Base-by-base conservation (phyloP, 2,113 vertebrate genomes). In the Bucco capensis region DNA sequence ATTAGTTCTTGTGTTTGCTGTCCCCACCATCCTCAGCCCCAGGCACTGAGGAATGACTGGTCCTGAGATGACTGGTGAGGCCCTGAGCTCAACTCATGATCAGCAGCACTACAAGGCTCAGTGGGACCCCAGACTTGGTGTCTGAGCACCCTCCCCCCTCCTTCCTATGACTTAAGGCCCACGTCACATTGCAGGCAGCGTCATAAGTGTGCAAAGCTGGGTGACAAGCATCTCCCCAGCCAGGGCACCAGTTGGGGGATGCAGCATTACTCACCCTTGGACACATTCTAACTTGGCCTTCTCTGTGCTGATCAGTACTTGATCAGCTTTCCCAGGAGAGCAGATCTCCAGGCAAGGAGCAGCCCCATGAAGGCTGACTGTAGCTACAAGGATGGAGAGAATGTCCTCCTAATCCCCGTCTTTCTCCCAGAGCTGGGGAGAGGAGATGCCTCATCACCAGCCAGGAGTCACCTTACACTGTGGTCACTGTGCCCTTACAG, bases 31-130 rank as follows among this genome's bases (percentile, higher is more conserved):
- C 40, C 40, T 15, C 15, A 42, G 11, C n/a, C 62, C 28, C n/a
- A 16, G n/a, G 7, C 3, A 1, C 25, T 1, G 7, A 40, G 65
- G 56, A 30, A 10, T 14, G 31, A 30, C 46, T 9, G 5, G 25
- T 35, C 13, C n/a, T 21, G n/a, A n/a, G n/a, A n/a, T n/a, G n/a
- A n/a, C n/a, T n/a, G 21, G 37, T 37, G 53, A 11, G 28, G 19
- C 50, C 28, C n/a, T 7, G 8, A 22, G 37, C 12, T 3, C 30
- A 25, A 8, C 21, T 16, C 8, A 0, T 1, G 6, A 23, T 30
- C 24, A 19, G 19, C 40, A 4, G 19, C 8, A 5, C 35, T 1
- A 3, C 28, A 21, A 57, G 14, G 37, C 10, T 6, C 1, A 4
- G n/a, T 14, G n/a, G 37, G 42, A 62, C 25, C 33, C 30, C 23